These are phyloP conservation scores for Diadema setosum DNA, from an alignment of 35 echinoderm and acorn worm species.

Conservation along the genomic window DNA sequence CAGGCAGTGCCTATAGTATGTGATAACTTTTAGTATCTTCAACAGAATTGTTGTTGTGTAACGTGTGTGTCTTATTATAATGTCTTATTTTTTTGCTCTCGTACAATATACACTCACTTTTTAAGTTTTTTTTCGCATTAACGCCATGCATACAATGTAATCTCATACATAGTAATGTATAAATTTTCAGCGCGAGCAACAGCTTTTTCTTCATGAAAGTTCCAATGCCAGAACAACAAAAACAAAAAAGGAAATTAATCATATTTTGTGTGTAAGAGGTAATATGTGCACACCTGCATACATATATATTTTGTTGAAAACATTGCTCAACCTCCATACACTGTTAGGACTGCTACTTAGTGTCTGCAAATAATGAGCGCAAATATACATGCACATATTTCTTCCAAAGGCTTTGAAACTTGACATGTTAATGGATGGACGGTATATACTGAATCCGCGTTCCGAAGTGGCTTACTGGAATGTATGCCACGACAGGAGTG, in stretches of 20 bases:
- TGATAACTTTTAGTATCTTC: neutral
- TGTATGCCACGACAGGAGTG: too few relatives aligned
- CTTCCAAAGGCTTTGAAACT: too few relatives aligned
- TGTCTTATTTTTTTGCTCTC: neutral
- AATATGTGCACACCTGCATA: too few relatives aligned
- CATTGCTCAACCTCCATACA: too few relatives aligned
- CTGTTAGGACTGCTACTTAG: too few relatives aligned
- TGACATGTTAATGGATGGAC: too few relatives aligned
- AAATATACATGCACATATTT: too few relatives aligned
- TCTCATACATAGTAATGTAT: neutral
- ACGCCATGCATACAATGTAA: neutral
- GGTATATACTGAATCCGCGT: too few relatives aligned
- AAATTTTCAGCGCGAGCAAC: neutral
- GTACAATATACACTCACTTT: neutral
- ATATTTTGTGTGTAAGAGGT: neutral
- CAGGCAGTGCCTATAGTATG: neutral
- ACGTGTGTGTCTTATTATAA: neutral
- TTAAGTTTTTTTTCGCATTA: neutral
- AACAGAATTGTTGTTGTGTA: neutral
- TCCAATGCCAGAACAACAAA: neutral
- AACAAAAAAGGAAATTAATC: neutral
- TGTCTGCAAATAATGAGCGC: too few relatives aligned
- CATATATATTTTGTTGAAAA: too few relatives aligned
- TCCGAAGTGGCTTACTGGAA: too few relatives aligned
- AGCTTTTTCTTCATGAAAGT: neutral